Evolutionary conservation across 2,113 vertebrate species (phyloP).

Genomic region (Podilymbus podiceps): DNA sequence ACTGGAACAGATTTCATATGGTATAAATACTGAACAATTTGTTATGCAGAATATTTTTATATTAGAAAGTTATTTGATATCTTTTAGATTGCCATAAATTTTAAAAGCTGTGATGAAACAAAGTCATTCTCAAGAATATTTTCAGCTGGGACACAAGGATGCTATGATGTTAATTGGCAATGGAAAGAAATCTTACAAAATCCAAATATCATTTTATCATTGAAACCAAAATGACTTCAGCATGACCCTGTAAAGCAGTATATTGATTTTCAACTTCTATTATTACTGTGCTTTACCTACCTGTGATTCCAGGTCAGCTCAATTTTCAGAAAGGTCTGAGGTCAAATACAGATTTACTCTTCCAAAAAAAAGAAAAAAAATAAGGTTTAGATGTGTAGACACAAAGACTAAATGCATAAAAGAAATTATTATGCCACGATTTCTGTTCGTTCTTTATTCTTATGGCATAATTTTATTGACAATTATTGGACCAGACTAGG

Average conservation of each 20-base stretch:
- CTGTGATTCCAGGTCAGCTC: slow-evolving; percentile 71
- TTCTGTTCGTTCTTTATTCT: background rate
- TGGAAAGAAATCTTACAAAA: slow-evolving; percentile 51
- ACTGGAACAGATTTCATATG: background rate
- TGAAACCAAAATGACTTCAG: slow-evolving; percentile 67
- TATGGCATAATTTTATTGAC: background rate
- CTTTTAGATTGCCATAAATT: background rate
- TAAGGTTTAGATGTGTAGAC: background rate
- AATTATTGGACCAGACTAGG: background rate
- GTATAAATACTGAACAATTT: background rate
- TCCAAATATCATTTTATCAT: slow-evolving; percentile 67
- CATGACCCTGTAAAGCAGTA: slow-evolving; percentile 58
- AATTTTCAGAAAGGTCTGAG: slow-evolving; percentile 69
- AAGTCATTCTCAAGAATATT: background rate
- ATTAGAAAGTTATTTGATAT: background rate
- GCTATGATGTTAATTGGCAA: slow-evolving; percentile 53
- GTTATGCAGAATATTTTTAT: background rate
- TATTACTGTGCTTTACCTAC: slow-evolving; percentile 69
- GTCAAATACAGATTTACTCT: slow-evolving; percentile 71
- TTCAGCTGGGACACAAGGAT: slow-evolving; percentile 9
- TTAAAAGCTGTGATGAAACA: background rate
- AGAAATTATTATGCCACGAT: background rate
- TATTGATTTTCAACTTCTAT: slow-evolving; percentile 75
- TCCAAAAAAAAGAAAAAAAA: slow-evolving; percentile 19
- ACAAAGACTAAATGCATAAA: background rate